Conservation (phyloP, 2,113 vertebrate genomes). For the Gobius niger region DNA sequence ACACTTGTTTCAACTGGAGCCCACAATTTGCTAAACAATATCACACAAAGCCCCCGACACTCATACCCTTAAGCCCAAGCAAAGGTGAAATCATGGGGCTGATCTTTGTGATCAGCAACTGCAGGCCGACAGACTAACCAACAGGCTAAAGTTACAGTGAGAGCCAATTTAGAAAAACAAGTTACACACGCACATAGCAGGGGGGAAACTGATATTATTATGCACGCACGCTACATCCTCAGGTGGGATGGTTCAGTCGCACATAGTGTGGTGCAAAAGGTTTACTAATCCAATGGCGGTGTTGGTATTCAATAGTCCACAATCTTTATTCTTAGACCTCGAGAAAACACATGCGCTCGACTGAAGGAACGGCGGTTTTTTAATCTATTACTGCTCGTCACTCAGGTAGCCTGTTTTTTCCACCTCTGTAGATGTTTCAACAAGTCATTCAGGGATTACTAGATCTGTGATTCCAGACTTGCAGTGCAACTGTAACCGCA, state of each 20-base stretch:
- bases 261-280: no score
- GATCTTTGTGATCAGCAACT: conserved; percentile 10
- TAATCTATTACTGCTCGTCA: not conserved
- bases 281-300: not conserved
- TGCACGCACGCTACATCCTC: no score
- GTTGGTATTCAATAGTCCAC: not conserved
- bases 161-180: no score
- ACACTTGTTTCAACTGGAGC: conserved; percentile 52
- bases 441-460: no score
- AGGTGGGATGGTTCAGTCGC: no score
- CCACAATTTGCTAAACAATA: conserved; percentile 39
- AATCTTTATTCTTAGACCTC: no score
- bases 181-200: no score
- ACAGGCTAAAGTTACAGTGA: no score
- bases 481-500: not conserved
- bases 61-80: conserved; percentile 41
- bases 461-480: not conserved
- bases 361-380: conserved; percentile 8
- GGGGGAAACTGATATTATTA: no score
- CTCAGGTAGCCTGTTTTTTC: not conserved
- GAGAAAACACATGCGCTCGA: conserved; percentile 1
- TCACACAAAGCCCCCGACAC: conserved; percentile 23
- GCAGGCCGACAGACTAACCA: no score
- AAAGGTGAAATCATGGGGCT: conserved; percentile 21
- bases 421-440: no score